Conservation (phyloP, 2,113 vertebrate genomes). For the Bos indicus region DNA sequence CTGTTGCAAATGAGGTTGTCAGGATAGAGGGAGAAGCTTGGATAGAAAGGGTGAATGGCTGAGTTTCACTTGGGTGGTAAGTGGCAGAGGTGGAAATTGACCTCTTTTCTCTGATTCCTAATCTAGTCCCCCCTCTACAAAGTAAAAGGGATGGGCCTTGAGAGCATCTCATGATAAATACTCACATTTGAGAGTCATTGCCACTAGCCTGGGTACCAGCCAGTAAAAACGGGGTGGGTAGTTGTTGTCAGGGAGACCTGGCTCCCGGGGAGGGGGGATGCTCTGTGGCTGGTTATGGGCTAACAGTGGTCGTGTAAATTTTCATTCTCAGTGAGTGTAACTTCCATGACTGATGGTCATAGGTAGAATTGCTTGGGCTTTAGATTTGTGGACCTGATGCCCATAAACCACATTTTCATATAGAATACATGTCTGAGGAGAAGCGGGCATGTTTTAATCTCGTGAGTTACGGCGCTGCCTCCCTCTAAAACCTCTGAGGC, state of each 20-base stretch:
- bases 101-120: constrained; percentile 20
- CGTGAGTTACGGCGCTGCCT: constrained; percentile 79
- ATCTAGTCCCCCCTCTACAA: constrained; percentile 14
- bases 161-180: constrained; percentile 64
- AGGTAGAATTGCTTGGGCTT: constrained; percentile 82
- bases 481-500: constrained; percentile 62
- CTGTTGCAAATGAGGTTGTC: background rate
- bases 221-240: constrained; percentile 49
- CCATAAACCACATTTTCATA: constrained; percentile 88
- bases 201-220: constrained; percentile 47
- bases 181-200: constrained; percentile 66
- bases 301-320: constrained; percentile 79
- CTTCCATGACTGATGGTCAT: constrained; percentile 83
- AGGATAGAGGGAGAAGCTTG: background rate
- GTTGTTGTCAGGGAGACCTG: constrained; percentile 67
- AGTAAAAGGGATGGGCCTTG: constrained; percentile 61
- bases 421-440: constrained; percentile 85
- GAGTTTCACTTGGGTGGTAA: background rate
- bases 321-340: constrained; percentile 83
- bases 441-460: constrained; percentile 82
- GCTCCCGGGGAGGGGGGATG: background rate
- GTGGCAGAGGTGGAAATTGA: background rate
- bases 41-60: background rate
- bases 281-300: constrained; percentile 47
- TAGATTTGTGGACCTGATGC: constrained; percentile 85